Percentiles rank a stretch among this genome's conserved stretches.
Evolutionary conservation across 2,797 vertebrate species (phyloP).

Genomic region (Cetoscarus ocellatus): DNA sequence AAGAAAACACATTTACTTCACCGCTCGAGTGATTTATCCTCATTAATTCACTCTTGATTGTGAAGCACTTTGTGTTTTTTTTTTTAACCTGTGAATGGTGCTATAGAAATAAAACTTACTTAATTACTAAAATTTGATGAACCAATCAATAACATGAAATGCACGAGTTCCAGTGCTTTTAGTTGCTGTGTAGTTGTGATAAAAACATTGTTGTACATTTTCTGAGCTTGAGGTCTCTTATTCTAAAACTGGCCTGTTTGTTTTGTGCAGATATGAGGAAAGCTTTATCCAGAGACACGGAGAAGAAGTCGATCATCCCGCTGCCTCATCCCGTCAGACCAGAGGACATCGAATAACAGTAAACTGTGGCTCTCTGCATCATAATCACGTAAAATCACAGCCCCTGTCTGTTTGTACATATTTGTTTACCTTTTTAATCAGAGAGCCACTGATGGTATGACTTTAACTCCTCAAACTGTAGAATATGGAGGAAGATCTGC

Average conservation of each 20-base stretch:
- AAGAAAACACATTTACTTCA: too few relatives aligned
- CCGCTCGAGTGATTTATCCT: too few relatives aligned
- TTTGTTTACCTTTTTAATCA: constrained; percentile 11
- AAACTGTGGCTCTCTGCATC: constrained; percentile 75
- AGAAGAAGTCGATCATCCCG: constrained; percentile 97
- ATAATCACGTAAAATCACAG: neutral
- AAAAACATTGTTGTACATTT: too few relatives aligned
- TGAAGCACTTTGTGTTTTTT: too few relatives aligned
- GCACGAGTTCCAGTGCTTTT: too few relatives aligned
- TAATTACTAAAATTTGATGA: too few relatives aligned
- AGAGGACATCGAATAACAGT: constrained; percentile 94
- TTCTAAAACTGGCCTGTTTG: neutral
- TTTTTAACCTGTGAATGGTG: too few relatives aligned
- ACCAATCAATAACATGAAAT: too few relatives aligned
- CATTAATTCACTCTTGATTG: too few relatives aligned
- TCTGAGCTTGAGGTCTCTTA: too few relatives aligned
- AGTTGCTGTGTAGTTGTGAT: too few relatives aligned
- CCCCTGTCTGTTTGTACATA: constrained; percentile 48
- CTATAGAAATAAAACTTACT: too few relatives aligned
- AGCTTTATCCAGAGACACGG: constrained; percentile 93
- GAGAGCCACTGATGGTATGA: constrained; percentile 56
- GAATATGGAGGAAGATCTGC: constrained; percentile 32
- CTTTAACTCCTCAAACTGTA: neutral
- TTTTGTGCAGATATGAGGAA: constrained; percentile 93
- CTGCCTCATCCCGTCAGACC: constrained; percentile 95